Percentiles rank a stretch among this genome's conserved stretches.
Evolutionary conservation across 2,113 vertebrate species (phyloP).

Genomic region (Epinephelus cyanopodus): DNA sequence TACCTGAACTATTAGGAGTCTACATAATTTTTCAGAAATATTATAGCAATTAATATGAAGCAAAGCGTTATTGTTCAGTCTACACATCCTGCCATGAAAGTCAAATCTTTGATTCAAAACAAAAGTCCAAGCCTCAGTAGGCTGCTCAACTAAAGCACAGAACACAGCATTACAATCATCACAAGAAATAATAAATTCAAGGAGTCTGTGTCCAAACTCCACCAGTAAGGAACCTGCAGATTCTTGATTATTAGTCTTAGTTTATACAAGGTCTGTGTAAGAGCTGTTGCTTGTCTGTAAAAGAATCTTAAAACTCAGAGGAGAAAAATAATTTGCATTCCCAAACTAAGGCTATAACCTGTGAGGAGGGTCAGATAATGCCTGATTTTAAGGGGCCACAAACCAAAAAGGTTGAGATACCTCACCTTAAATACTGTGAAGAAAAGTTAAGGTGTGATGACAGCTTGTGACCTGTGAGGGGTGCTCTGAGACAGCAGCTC

Average conservation of each 20-base stretch:
- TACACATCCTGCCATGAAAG: too few species aligned
- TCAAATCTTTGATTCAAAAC: too few species aligned
- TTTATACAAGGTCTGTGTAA: not conserved
- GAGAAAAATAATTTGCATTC: not conserved
- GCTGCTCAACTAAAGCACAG: not conserved
- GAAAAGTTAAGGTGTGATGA: not conserved
- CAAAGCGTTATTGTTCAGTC: too few species aligned
- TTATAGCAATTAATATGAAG: not conserved
- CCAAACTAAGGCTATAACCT: not conserved
- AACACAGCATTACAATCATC: not conserved
- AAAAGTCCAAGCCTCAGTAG: not conserved
- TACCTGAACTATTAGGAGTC: not conserved
- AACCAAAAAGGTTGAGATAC: not conserved
- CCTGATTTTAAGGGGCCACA: not conserved
- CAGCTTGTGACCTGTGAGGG: slow-evolving; percentile 25
- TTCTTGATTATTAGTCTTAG: not conserved
- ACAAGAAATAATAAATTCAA: too few species aligned
- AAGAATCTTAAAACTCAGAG: not conserved
- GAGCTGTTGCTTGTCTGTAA: not conserved
- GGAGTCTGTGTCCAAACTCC: too few species aligned
- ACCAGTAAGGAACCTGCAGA: not conserved
- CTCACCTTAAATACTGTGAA: fast-evolving
- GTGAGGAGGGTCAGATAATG: not conserved
- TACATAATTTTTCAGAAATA: not conserved
- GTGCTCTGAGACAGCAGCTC: slow-evolving; percentile 19